Evolutionary conservation across 2,888 invertebrate genomes (phyloP).

Genomic region (Conomelus anceps): DNA sequence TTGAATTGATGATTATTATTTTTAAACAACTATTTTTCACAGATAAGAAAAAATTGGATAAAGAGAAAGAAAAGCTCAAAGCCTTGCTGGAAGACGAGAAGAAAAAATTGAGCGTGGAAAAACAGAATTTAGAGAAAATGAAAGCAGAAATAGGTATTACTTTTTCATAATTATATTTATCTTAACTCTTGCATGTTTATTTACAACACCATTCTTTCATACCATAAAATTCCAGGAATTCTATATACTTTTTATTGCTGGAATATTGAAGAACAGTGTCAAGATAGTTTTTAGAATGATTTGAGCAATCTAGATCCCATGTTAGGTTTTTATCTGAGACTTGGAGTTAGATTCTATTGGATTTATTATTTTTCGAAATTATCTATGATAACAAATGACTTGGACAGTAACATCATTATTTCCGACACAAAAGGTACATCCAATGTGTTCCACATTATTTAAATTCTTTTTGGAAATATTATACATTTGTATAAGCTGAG

Average conservation of each 20-base stretch:
- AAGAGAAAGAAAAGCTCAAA: slow-evolving; percentile 55
- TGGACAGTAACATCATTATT: too few species aligned
- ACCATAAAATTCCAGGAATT: neutral
- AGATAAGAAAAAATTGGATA: slow-evolving; percentile 46
- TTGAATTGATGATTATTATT: neutral
- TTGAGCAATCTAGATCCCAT: too few species aligned
- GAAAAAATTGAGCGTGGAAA: slow-evolving; percentile 46
- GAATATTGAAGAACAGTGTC: too few species aligned
- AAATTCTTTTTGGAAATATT: too few species aligned
- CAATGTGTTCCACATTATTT: too few species aligned
- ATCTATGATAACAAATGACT: too few species aligned
- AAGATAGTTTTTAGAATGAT: too few species aligned
- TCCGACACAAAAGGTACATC: too few species aligned
- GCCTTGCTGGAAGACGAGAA: slow-evolving; percentile 44
- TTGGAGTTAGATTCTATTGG: too few species aligned
- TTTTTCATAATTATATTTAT: neutral
- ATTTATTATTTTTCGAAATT: too few species aligned
- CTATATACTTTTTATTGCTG: neutral
- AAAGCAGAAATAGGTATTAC: slow-evolving; percentile 53
- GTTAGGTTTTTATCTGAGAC: too few species aligned
- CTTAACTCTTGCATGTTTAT: neutral
- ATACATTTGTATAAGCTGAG: too few species aligned
- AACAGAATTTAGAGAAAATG: slow-evolving; percentile 45
- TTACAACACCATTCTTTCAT: neutral
- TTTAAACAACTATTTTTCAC: slow-evolving; percentile 26